A percentile compares a stretch with the other conserved stretches of the same genome.
These are phyloP conservation scores for Butorides virescens DNA, from an alignment of 2,113 vertebrate genomes.

Conservation along the genomic window DNA sequence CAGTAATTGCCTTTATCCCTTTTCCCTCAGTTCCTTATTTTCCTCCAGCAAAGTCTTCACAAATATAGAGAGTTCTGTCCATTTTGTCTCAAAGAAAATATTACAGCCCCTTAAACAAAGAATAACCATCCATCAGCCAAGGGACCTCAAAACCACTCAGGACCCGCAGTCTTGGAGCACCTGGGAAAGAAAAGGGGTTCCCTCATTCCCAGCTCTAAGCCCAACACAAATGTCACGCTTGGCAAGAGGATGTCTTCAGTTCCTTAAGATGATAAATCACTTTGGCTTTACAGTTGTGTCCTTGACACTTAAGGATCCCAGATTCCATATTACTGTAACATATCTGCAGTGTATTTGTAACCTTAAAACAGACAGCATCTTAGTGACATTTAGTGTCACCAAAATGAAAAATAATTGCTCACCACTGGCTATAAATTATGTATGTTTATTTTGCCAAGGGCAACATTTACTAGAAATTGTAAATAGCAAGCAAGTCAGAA, in stretches of 20 bases:
- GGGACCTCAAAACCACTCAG: not conserved
- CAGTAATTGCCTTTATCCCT: not conserved
- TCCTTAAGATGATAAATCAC: not conserved
- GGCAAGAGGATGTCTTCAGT: not conserved
- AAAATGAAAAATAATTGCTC: constrained; percentile 63
- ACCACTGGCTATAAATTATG: constrained; percentile 54
- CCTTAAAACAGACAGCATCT: constrained; percentile 21
- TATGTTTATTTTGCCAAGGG: constrained; percentile 61
- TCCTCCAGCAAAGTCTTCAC: not conserved
- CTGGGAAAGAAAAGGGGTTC: not conserved
- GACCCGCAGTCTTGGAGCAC: not conserved
- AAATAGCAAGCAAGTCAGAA: constrained; percentile 68
- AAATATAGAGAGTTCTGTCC: not conserved
- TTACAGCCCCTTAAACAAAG: not conserved
- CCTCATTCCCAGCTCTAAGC: not conserved
- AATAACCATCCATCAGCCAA: not conserved
- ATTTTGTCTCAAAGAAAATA: not conserved
- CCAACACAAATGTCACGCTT: not conserved
- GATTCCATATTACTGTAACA: not conserved
- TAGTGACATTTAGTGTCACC: constrained; percentile 12
- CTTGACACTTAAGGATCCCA: not conserved
- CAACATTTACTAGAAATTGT: constrained; percentile 62
- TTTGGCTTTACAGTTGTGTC: not conserved
- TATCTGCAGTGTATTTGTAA: not conserved
- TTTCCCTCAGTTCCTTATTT: not conserved